phyloP scores from a whole-genome alignment of 2,113 vertebrate species.

The Oceanites oceanicus region DNA sequence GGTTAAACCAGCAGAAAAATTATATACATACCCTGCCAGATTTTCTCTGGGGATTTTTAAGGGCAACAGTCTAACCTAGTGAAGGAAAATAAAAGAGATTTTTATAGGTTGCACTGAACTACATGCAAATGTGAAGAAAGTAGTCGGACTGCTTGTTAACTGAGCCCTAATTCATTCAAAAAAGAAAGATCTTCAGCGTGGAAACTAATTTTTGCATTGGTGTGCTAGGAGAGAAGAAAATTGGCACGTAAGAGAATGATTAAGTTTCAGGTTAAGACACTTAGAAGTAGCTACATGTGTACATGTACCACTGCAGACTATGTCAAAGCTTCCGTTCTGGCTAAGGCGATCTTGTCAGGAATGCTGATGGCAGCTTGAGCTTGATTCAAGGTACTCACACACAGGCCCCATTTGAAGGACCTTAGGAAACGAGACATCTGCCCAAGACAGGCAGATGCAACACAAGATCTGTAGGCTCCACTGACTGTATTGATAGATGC shows the following conservation, averaged over 20 bases:
- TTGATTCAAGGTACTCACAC: background rate
- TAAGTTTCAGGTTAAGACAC: background rate
- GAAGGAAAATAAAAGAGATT: background rate
- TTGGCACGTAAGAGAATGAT: background rate
- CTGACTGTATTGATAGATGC: background rate
- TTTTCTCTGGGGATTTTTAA: background rate
- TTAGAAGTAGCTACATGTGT: background rate
- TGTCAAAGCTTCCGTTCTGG: background rate
- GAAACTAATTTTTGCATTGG: background rate
- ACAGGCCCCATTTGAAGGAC: background rate
- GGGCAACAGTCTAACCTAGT: background rate
- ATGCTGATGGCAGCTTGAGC: background rate
- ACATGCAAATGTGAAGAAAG: background rate
- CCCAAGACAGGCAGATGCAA: background rate
- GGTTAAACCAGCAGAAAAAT: background rate
- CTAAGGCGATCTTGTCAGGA: background rate
- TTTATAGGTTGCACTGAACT: background rate
- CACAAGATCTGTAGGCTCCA: background rate
- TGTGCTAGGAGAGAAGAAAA: background rate
- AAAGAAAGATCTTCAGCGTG: background rate
- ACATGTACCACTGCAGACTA: background rate
- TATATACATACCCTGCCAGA: background rate
- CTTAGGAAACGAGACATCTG: background rate
- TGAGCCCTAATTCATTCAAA: background rate
- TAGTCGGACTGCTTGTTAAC: background rate